These are phyloP conservation scores for Drosophila eugracilis DNA, from an alignment of 1,140 invertebrate species.

Conservation along the genomic window DNA sequence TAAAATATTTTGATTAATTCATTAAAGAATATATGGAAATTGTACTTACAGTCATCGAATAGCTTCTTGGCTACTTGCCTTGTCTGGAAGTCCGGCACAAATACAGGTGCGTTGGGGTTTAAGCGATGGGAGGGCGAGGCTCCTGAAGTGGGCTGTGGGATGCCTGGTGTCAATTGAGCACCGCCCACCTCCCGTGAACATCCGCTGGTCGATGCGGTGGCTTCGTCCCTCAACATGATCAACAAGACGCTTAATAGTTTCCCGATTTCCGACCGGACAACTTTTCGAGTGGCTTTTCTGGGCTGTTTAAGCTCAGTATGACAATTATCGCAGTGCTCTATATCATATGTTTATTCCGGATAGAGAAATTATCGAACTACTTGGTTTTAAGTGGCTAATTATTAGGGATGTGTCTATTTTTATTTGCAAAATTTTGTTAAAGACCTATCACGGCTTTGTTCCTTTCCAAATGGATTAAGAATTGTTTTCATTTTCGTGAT, in stretches of 20 bases:
- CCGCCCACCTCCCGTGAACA: constrained; percentile 10
- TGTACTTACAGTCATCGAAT: constrained; percentile 51
- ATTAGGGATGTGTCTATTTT: not conserved
- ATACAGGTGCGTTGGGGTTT: constrained; percentile 63
- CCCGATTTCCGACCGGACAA: not conserved
- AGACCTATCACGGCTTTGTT: not conserved
- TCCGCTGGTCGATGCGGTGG: not conserved
- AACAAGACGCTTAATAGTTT: not conserved
- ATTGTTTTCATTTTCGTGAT: not conserved
- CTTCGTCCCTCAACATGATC: constrained; percentile 20
- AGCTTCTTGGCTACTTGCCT: constrained; percentile 48
- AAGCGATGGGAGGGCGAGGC: constrained; percentile 28
- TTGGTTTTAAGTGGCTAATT: not conserved
- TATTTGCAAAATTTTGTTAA: constrained; percentile 10
- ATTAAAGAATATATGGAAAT: too few relatives aligned
- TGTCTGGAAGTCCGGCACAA: constrained; percentile 45
- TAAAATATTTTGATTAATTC: not conserved
- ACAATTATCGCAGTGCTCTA: constrained; percentile 21
- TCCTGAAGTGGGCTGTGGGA: not conserved
- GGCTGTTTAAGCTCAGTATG: constrained; percentile 8
- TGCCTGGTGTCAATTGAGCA: not conserved
- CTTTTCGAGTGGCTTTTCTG: not conserved
- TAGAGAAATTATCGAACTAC: constrained; percentile 7
- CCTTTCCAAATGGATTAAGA: not conserved
- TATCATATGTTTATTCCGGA: too few relatives aligned